Conservation (phyloP, 1,140 invertebrate species). For the Rhagoletis pomonella region DNA sequence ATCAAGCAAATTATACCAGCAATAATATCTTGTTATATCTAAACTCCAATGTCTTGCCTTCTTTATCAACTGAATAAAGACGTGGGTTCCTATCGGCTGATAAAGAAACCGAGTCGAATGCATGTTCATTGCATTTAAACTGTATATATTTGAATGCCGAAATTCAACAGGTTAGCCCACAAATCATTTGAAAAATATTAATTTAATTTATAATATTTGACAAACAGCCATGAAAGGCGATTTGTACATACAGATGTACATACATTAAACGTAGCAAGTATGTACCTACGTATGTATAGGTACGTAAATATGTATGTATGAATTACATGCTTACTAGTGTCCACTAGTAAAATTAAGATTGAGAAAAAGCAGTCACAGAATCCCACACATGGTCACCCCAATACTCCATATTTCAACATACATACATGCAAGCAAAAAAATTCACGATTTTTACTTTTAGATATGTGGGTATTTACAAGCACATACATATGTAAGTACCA, state of each 20-base stretch:
- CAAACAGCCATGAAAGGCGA: slow-evolving; percentile 10
- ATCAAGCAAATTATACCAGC: neutral
- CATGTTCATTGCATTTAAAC: slow-evolving; percentile 45
- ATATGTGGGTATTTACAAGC: neutral
- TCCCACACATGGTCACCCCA: slow-evolving; percentile 49
- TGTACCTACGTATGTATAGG: neutral
- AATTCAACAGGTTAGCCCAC: slow-evolving; percentile 48
- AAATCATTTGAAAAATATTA: slow-evolving; percentile 47
- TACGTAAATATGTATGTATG: neutral
- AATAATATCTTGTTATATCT: no score
- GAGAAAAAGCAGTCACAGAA: slow-evolving; percentile 44
- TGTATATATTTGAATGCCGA: slow-evolving; percentile 17
- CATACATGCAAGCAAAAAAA: neutral
- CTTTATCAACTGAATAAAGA: slow-evolving; percentile 13
- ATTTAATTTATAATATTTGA: slow-evolving; percentile 44
- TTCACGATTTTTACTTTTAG: neutral
- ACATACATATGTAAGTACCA: slow-evolving; percentile 8
- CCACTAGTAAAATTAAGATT: neutral
- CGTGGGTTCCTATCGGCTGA: slow-evolving; percentile 38
- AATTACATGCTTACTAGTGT: neutral
- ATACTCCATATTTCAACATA: slow-evolving; percentile 21
- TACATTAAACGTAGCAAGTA: neutral
- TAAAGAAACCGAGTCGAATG: slow-evolving; percentile 49
- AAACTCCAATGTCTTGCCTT: neutral
- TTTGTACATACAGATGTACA: slow-evolving; percentile 13